These are phyloP conservation scores for Mycalesis mineus DNA, from an alignment of 2,888 invertebrate species.

Conservation along the genomic window DNA sequence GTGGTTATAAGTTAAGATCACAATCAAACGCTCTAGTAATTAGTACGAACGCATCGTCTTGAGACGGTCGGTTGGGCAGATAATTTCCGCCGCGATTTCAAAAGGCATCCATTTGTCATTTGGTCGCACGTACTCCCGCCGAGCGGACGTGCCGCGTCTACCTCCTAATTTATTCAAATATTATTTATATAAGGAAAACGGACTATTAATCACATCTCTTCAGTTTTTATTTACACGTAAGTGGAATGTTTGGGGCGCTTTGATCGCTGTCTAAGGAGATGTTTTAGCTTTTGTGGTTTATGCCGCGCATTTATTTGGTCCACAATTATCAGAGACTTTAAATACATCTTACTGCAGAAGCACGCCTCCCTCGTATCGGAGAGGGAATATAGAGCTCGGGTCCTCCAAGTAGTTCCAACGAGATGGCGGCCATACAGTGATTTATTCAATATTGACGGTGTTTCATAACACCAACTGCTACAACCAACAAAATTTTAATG, in stretches of 20 bases:
- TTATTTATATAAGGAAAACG: slow-evolving; percentile 78
- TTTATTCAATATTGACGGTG: too few relatives aligned
- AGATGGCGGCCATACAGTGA: too few relatives aligned
- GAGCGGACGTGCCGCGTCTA: slow-evolving; percentile 65
- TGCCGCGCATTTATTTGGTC: too few relatives aligned
- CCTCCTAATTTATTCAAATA: slow-evolving; percentile 76
- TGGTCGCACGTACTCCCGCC: slow-evolving; percentile 64
- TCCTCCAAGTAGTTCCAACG: too few relatives aligned
- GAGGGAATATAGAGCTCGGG: too few relatives aligned
- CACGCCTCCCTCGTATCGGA: too few relatives aligned
- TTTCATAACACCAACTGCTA: too few relatives aligned
- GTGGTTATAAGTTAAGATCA: slow-evolving; percentile 50
- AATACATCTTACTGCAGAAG: too few relatives aligned
- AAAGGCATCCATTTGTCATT: slow-evolving; percentile 77
- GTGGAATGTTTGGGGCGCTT: slow-evolving; percentile 58
- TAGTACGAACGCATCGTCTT: slow-evolving; percentile 68
- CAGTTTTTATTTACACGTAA: slow-evolving; percentile 72
- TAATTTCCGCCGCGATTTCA: slow-evolving; percentile 76
- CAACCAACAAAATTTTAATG: too few relatives aligned
- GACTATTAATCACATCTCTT: slow-evolving; percentile 75
- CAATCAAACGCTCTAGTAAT: slow-evolving; percentile 75
- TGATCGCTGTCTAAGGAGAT: slow-evolving; percentile 61
- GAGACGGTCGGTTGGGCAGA: slow-evolving; percentile 73
- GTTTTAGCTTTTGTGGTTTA: slow-evolving; percentile 39
- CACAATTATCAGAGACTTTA: too few relatives aligned